phyloP scores from a whole-genome alignment of 2,888 invertebrate species.

The Lathronympha strigana region DNA sequence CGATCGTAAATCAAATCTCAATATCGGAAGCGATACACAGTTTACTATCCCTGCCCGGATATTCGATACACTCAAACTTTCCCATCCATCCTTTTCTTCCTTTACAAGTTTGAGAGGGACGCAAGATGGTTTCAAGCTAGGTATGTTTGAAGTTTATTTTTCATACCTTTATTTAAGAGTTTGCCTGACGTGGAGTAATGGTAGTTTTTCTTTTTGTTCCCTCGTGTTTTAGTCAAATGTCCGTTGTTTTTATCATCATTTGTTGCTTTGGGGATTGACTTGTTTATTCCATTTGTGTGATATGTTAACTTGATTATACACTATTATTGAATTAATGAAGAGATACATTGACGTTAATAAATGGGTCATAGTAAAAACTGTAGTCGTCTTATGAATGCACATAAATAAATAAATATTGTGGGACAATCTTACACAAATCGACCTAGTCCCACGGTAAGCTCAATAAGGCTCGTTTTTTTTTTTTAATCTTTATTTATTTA shows the following conservation, averaged over 20 bases:
- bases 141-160: constrained; percentile 23
- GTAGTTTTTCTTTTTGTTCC: constrained; percentile 26
- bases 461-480: too few relatives aligned
- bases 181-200: constrained; percentile 35
- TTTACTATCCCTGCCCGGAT: constrained; percentile 30
- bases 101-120: constrained; percentile 19
- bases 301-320: background rate
- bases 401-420: too few relatives aligned
- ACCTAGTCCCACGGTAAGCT: too few relatives aligned
- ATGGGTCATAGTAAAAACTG: too few relatives aligned
- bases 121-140: background rate
- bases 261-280: constrained; percentile 6
- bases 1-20: constrained; percentile 40
- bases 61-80: constrained; percentile 9
- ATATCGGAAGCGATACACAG: constrained; percentile 38
- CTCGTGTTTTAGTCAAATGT: constrained; percentile 9
- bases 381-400: too few relatives aligned
- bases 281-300: background rate
- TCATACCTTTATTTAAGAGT: constrained; percentile 37
- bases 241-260: constrained; percentile 5
- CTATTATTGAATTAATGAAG: background rate
- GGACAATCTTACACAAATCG: too few relatives aligned
- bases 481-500: too few relatives aligned
- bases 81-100: constrained; percentile 2
- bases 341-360: too few relatives aligned